Conservation (phyloP, 2,113 vertebrate species). For the Colaptes auratus region DNA sequence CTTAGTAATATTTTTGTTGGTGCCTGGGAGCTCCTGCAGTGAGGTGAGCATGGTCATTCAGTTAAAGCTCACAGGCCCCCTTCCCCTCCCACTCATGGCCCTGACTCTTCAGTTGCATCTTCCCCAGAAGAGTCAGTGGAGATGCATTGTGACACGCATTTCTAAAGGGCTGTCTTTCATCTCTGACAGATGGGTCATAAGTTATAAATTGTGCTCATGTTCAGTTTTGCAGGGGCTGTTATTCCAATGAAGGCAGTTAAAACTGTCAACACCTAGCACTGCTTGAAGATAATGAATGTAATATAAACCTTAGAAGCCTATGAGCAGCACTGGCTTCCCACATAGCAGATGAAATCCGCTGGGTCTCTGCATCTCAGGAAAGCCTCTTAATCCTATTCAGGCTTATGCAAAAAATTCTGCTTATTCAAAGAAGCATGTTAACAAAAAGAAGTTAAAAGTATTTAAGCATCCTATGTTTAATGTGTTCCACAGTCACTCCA, state of each 20-base stretch:
- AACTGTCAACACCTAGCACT: conserved; percentile 50
- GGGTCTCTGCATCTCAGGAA: neutral
- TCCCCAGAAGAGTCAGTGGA: neutral
- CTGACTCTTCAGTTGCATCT: neutral
- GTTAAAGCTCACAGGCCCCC: neutral
- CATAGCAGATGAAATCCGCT: neutral
- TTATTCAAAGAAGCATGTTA: neutral
- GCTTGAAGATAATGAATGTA: conserved; percentile 45
- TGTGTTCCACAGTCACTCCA: neutral
- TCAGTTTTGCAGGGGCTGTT: neutral
- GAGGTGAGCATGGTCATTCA: fast-evolving
- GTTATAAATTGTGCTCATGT: neutral
- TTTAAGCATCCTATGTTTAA: neutral
- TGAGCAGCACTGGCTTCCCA: neutral
- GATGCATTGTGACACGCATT: fast-evolving
- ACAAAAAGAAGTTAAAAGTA: neutral
- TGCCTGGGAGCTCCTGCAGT: neutral
- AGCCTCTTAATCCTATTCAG: neutral
- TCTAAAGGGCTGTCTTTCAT: neutral
- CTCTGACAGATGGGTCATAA: conserved; percentile 11
- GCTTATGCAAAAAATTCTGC: neutral
- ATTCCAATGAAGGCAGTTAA: conserved; percentile 42
- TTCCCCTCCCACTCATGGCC: neutral
- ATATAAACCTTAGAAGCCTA: conserved; percentile 15
- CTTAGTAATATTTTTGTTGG: neutral